phyloP scores from a whole-genome alignment of 2,113 vertebrate genomes.

The Phaetusa simplex region DNA sequence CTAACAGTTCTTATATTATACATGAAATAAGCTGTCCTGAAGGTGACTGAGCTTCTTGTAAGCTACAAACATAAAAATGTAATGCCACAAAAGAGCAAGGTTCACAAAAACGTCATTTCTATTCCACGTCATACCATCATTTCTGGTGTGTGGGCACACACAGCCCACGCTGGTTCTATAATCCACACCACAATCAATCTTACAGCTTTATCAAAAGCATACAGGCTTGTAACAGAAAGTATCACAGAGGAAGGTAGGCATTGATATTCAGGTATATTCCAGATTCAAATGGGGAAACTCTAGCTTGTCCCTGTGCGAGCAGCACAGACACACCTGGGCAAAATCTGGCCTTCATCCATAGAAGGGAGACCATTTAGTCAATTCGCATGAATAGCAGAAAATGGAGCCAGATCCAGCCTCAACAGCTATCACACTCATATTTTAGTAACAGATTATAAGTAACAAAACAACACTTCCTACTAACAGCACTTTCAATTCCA shows the following conservation, averaged over 20 bases:
- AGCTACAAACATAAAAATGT: neutral
- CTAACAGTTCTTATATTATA: neutral
- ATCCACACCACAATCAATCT: neutral
- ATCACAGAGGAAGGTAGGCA: neutral
- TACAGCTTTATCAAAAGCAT: neutral
- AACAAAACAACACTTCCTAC: neutral
- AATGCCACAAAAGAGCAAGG: neutral
- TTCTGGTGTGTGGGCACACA: neutral
- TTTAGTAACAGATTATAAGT: neutral
- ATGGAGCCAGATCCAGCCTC: neutral
- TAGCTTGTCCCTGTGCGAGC: neutral
- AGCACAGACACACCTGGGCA: neutral
- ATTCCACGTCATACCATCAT: neutral
- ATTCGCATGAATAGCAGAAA: neutral
- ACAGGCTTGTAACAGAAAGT: neutral
- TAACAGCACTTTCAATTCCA: neutral
- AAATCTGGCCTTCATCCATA: neutral
- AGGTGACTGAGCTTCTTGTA: neutral
- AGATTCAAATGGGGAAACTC: neutral
- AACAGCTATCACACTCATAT: neutral
- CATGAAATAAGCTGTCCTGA: neutral
- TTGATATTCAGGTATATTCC: neutral
- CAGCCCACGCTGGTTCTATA: neutral
- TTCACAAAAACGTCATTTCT: neutral
- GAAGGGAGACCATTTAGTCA: neutral